A percentile compares a stretch with the other conserved stretches of the same genome.
Conservation (phyloP, 1,140 invertebrate species). For the Plodia interpunctella region DNA sequence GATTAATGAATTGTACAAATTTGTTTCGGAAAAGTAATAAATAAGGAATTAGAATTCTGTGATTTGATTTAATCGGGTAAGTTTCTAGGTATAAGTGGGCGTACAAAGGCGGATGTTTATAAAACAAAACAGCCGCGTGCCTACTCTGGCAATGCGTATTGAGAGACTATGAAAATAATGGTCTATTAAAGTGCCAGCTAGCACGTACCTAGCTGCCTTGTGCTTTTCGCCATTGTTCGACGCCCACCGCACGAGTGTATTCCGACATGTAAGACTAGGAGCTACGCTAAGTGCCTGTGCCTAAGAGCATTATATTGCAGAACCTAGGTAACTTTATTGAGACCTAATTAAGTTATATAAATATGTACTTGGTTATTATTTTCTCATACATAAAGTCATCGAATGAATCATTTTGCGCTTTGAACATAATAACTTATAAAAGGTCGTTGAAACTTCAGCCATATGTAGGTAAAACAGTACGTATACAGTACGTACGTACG, state of each 20-base stretch:
- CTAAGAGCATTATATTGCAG: neutral
- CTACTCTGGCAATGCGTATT: constrained; percentile 35
- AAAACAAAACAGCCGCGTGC: constrained; percentile 55
- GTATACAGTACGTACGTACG: too few species aligned
- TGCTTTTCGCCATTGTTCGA: constrained; percentile 27
- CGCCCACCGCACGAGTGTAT: constrained; percentile 7
- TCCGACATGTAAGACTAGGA: neutral
- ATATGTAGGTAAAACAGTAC: too few species aligned
- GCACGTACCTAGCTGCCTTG: constrained; percentile 26
- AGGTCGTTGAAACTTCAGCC: too few species aligned
- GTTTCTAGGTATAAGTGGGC: constrained; percentile 34
- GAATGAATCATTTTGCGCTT: too few species aligned
- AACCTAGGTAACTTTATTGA: too few species aligned
- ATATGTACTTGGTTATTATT: too few species aligned
- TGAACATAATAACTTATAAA: too few species aligned
- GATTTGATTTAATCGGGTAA: constrained; percentile 39
- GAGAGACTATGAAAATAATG: constrained; percentile 41
- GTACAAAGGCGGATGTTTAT: constrained; percentile 66
- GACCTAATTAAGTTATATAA: too few species aligned
- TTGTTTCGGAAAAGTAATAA: constrained; percentile 24
- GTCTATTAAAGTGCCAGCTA: constrained; percentile 32
- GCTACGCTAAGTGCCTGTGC: neutral
- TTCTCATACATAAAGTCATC: too few species aligned
- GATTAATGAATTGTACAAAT: constrained; percentile 16
- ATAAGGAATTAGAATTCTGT: constrained; percentile 31